Conservation (phyloP, 1,140 invertebrate genomes). For the Heliconius hewitsoni region DNA sequence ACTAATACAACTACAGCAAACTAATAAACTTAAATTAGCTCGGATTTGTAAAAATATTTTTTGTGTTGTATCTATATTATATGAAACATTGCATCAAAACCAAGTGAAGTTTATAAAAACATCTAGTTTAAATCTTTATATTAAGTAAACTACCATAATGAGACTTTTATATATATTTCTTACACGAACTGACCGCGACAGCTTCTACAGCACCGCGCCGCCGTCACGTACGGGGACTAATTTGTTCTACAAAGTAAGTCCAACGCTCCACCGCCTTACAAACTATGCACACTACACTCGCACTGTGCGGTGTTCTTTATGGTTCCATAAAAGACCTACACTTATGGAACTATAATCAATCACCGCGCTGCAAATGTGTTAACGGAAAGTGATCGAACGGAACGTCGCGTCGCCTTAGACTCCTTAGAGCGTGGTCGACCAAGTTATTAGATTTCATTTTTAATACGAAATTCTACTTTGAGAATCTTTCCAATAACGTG, state of each 20-base stretch:
- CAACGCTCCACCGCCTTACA: background rate
- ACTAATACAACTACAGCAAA: too few species aligned
- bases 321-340: background rate
- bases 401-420: background rate
- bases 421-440: background rate
- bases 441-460: background rate
- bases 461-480: background rate
- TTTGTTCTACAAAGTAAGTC: background rate
- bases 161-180: background rate
- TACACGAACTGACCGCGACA: background rate
- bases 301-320: background rate
- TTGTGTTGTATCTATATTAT: too few species aligned
- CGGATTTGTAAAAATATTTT: too few species aligned
- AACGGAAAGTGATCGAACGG: background rate
- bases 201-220: background rate
- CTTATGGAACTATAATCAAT: background rate
- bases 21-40: too few species aligned
- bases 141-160: background rate
- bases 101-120: background rate
- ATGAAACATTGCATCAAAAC: too few species aligned
- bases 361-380: background rate
- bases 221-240: background rate
- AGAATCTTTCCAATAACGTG: conserved; percentile 5
- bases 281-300: background rate
- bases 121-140: background rate